Conservation (phyloP, 2,797 vertebrate species). For the Vultur gryphus region DNA sequence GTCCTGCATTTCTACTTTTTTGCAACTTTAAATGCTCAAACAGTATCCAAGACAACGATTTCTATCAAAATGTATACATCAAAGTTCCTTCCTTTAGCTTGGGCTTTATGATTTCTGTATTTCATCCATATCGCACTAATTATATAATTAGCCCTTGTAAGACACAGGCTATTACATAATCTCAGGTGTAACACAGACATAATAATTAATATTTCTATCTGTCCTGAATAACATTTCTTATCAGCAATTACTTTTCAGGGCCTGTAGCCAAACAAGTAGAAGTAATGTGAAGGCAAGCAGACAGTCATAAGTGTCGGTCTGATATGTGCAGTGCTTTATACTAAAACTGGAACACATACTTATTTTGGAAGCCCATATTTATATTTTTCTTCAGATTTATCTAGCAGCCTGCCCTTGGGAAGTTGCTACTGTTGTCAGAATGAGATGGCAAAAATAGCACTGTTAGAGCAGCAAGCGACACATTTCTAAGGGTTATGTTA, state of each 20-base stretch:
- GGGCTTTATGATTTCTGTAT: neutral
- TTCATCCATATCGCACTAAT: neutral
- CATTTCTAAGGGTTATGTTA: neutral
- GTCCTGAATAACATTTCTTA: neutral
- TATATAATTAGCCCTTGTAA: conserved; percentile 23
- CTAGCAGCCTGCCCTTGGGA: neutral
- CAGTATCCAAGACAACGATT: neutral
- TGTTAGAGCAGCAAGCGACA: neutral
- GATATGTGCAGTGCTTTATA: neutral
- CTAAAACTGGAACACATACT: neutral
- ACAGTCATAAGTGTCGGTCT: neutral
- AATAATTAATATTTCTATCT: conserved; percentile 24
- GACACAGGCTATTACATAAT: neutral
- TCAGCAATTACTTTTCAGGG: conserved; percentile 7
- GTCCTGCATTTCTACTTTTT: neutral
- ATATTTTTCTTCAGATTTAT: neutral
- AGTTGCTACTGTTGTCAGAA: neutral
- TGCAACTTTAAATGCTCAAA: neutral
- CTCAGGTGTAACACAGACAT: neutral
- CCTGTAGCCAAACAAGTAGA: neutral
- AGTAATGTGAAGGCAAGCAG: neutral
- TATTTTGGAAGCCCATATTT: neutral
- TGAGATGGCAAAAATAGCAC: neutral
- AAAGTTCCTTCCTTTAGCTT: neutral
- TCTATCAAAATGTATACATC: neutral